These are phyloP conservation scores for Manacus vitellinus DNA, from an alignment of 2,113 vertebrate species.

Conservation along the genomic window DNA sequence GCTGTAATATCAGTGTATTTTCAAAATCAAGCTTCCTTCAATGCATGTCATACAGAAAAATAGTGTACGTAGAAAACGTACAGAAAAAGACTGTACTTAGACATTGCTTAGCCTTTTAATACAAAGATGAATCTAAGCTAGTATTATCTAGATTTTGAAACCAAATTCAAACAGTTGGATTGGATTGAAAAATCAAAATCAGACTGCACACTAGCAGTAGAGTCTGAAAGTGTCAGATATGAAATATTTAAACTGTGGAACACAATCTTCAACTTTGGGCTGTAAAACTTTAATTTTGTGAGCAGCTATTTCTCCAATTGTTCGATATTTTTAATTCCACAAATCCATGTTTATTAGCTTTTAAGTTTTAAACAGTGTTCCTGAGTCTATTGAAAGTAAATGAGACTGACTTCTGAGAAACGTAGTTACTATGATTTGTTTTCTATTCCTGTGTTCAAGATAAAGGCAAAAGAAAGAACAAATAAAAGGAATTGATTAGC, in stretches of 20 bases:
- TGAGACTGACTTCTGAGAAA: conserved; percentile 73
- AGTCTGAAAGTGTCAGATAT: conserved; percentile 78
- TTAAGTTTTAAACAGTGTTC: conserved; percentile 78
- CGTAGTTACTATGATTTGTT: conserved; percentile 72
- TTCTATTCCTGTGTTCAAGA: conserved; percentile 71
- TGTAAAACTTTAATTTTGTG: conserved; percentile 84
- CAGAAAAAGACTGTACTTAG: not conserved
- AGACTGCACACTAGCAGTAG: conserved; percentile 45
- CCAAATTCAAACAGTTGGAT: conserved; percentile 48
- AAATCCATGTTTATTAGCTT: conserved; percentile 86
- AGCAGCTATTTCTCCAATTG: conserved; percentile 72
- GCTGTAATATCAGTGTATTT: not conserved
- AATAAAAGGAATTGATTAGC: conserved; percentile 73
- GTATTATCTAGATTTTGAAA: conserved; percentile 60
- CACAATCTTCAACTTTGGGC: conserved; percentile 70
- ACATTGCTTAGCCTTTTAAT: not conserved
- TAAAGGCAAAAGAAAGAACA: conserved; percentile 71
- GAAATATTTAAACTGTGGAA: conserved; percentile 81
- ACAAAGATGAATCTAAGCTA: not conserved
- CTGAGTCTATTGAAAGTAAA: conserved; percentile 79
- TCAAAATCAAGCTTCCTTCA: not conserved
- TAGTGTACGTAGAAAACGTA: not conserved
- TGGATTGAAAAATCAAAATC: conserved; percentile 74
- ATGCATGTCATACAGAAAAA: not conserved
- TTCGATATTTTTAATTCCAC: conserved; percentile 83